phyloP scores from a whole-genome alignment of 1,140 invertebrate species.

The Drosophila punjabiensis region DNA sequence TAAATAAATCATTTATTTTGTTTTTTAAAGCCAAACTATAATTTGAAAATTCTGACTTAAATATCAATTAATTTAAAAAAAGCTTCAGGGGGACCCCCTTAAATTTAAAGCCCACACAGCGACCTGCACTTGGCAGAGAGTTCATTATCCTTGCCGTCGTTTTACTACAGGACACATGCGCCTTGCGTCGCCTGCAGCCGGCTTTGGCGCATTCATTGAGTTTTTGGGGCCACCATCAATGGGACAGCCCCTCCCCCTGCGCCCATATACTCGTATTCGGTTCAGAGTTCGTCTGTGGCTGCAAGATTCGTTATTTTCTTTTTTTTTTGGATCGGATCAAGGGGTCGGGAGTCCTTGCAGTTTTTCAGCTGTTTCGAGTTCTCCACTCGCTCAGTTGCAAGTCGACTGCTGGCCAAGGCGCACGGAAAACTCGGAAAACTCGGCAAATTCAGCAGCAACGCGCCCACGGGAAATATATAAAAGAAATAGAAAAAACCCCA shows the following conservation, averaged over 20 bases:
- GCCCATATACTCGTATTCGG: background rate
- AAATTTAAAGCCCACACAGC: background rate
- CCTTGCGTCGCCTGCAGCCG: slow-evolving; percentile 37
- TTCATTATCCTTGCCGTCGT: slow-evolving; percentile 52
- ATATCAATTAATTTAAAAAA: background rate
- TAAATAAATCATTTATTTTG: no score
- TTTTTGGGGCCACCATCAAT: slow-evolving; percentile 68
- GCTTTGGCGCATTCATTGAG: slow-evolving; percentile 52
- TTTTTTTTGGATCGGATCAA: slow-evolving; percentile 18
- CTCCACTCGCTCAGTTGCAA: slow-evolving; percentile 68
- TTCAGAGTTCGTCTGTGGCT: slow-evolving; percentile 52
- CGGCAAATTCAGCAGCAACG: slow-evolving; percentile 42
- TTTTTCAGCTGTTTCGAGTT: slow-evolving; percentile 45
- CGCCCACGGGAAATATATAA: slow-evolving; percentile 22
- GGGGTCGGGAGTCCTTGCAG: slow-evolving; percentile 60
- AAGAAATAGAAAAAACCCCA: slow-evolving; percentile 26
- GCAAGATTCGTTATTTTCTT: slow-evolving; percentile 22
- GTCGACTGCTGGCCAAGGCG: slow-evolving; percentile 70
- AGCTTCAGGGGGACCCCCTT: background rate
- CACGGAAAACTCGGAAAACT: slow-evolving; percentile 67
- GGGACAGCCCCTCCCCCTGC: slow-evolving; percentile 19
- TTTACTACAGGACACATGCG: slow-evolving; percentile 62
- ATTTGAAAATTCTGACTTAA: no score
- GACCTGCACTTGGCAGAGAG: slow-evolving; percentile 18
- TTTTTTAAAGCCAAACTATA: background rate